phyloP scores from a whole-genome alignment of 2,888 invertebrate genomes.

The Nudaria mundana region DNA sequence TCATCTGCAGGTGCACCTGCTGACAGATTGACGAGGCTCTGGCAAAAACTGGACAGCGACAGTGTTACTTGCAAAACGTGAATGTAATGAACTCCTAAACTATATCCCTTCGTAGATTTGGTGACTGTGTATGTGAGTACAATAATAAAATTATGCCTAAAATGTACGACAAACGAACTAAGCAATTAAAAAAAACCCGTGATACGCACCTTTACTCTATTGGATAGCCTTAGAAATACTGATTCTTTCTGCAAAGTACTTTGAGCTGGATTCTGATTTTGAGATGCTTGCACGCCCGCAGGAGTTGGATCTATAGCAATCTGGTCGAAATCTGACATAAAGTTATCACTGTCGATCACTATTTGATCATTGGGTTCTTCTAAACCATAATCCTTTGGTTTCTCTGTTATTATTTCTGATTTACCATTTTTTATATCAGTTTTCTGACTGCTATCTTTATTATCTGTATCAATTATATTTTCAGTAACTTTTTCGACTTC shows the following conservation, averaged over 20 bases:
- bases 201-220: conserved; percentile 92
- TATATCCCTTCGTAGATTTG: no score
- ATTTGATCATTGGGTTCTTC: conserved; percentile 62
- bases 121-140: no score
- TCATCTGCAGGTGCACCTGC: no score
- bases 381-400: conserved; percentile 51
- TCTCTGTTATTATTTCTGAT: conserved; percentile 46
- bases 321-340: conserved; percentile 79
- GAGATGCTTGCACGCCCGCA: conserved; percentile 47
- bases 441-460: conserved; percentile 46
- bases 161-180: no score
- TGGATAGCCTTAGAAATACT: conserved; percentile 96
- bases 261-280: conserved; percentile 59
- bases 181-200: no score
- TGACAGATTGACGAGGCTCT: no score
- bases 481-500: conserved; percentile 49
- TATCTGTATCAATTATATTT: conserved; percentile 41
- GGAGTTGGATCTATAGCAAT: conserved; percentile 71
- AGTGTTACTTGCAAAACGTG: no score
- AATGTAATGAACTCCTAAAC: no score
- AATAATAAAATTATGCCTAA: no score
- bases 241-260: conserved; percentile 90
- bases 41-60: no score
- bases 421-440: conserved; percentile 54
- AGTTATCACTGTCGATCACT: conserved; percentile 70